These are phyloP conservation scores for Drosophila nikananu DNA, from an alignment of 1,140 invertebrate genomes.

Conservation along the genomic window DNA sequence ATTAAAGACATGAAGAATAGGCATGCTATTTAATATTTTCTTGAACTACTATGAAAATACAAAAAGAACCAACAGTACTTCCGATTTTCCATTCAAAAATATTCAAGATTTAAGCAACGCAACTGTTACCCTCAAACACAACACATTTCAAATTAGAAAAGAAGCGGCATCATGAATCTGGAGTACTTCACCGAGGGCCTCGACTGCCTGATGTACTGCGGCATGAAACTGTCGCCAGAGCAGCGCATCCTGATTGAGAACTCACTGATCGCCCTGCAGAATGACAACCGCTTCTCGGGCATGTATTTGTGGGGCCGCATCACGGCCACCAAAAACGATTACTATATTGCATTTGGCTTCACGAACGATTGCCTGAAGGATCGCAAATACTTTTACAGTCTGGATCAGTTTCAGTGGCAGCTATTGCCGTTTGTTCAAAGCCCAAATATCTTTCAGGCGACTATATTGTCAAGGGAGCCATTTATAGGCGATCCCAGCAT, in stretches of 20 bases:
- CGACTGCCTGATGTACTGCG: slow-evolving; percentile 85
- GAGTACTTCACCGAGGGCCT: slow-evolving; percentile 77
- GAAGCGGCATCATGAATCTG: slow-evolving; percentile 65
- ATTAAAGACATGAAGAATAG: neutral
- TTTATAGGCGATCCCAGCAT: slow-evolving; percentile 87
- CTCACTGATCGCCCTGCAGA: slow-evolving; percentile 89
- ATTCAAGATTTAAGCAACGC: neutral
- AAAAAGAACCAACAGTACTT: neutral
- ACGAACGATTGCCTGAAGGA: slow-evolving; percentile 88
- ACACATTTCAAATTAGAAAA: slow-evolving; percentile 39
- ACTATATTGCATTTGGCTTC: slow-evolving; percentile 91
- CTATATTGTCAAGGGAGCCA: slow-evolving; percentile 86
- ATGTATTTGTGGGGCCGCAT: slow-evolving; percentile 92
- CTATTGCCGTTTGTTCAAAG: slow-evolving; percentile 88
- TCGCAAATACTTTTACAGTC: slow-evolving; percentile 90
- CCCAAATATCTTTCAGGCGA: slow-evolving; percentile 87
- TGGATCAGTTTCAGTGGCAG: slow-evolving; percentile 89
- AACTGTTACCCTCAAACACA: slow-evolving; percentile 2
- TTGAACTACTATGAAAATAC: neutral
- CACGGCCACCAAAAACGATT: slow-evolving; percentile 89
- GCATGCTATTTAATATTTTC: neutral
- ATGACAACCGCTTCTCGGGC: slow-evolving; percentile 91
- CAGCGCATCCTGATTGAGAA: slow-evolving; percentile 89
- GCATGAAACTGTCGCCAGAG: slow-evolving; percentile 89
- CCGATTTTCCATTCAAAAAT: slow-evolving; percentile 16